Base-by-base conservation (phyloP, 2,797 vertebrate genomes). In the Sebastes kiyomatsui region DNA sequence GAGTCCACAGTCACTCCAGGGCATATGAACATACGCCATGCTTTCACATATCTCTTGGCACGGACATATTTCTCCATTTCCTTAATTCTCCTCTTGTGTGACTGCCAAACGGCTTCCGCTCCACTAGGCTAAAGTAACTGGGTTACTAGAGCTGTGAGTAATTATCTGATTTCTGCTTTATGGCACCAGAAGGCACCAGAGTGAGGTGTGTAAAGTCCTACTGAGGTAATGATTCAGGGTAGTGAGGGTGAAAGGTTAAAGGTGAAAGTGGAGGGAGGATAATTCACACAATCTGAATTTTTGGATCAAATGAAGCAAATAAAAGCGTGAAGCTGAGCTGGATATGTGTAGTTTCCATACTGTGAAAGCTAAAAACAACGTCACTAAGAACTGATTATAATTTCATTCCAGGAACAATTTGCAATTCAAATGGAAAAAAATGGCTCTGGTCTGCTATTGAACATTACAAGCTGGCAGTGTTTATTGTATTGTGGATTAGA, bases 71-170 rank as follows among this genome's bases (percentile, higher is more conserved):
- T 90, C 90, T 91, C 73, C 83, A 87, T 90, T 93, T 90, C 79
- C 81, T 89, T 91, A 92, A 93, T 90, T 91, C 88, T 85, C 71
- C 85, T 87, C 88, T 89, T 83, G 89, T 90, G 79, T 79, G 75
- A 70, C 77, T 91, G 88, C 93, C 88, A 94, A 92, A 94, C 88
- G 90, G 85, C 85, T 82, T 84, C 66, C n/a, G 77, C 90, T 93
- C 74, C 86, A 86, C 83, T 67, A 86, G 82, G 85, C 91, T 83
- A 88, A 88, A 92, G 87, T 91, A 94, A 91, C 82, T 94, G 88
- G 92, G 92, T 95, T 93, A 93, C 84, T 87, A 80, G 88, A 90
- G 89, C 86, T 87, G 79, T 78, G 86, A 88, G 86, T 93, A 94
- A 95, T 95, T 93, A 94, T 86, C 82, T 76, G 82, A 84, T 80